Conservation (phyloP, 1,140 invertebrate genomes). For the Philopotamus ludificatus region DNA sequence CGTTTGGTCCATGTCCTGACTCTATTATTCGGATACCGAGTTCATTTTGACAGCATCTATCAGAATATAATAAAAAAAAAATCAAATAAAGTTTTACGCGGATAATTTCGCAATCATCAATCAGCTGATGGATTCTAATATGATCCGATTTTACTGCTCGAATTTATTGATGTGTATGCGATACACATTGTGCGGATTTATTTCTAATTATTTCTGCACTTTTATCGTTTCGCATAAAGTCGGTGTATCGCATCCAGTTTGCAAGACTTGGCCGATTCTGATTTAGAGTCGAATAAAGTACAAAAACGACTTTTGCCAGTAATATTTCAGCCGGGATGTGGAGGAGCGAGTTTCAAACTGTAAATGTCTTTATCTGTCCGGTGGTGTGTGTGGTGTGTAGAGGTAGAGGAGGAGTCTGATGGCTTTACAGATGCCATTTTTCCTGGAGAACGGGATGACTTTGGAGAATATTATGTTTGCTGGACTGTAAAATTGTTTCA, state of each 20-base stretch:
- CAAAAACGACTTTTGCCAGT: too few relatives aligned
- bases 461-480: background rate
- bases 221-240: background rate
- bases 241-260: background rate
- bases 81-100: too few relatives aligned
- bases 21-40: too few relatives aligned
- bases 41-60: too few relatives aligned
- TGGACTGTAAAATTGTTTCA: background rate
- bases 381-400: background rate
- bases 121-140: too few relatives aligned
- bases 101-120: too few relatives aligned
- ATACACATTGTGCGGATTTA: too few relatives aligned
- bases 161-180: too few relatives aligned
- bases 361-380: slow-evolving; percentile 20
- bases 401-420: background rate
- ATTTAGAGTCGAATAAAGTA: background rate
- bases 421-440: slow-evolving; percentile 14
- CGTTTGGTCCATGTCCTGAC: too few relatives aligned
- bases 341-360: slow-evolving; percentile 7
- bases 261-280: background rate
- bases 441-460: background rate
- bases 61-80: too few relatives aligned
- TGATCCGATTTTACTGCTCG: too few relatives aligned
- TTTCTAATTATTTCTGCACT: background rate
- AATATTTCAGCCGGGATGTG: background rate